These are phyloP conservation scores for Clavelina lepadiformis DNA, from an alignment of 23 tunicate species.

Conservation along the genomic window DNA sequence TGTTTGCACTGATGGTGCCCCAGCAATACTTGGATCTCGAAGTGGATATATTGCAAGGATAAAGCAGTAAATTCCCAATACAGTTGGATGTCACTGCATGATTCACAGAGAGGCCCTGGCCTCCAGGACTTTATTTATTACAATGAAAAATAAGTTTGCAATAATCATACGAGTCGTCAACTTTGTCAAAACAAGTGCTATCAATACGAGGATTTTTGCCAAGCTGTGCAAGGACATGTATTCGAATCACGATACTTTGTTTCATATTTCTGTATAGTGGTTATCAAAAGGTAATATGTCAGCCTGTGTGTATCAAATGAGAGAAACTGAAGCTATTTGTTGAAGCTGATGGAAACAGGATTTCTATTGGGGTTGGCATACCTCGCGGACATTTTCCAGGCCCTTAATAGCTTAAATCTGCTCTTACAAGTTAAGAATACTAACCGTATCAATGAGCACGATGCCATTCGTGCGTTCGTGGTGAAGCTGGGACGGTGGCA, in stretches of 20 bases:
- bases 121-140: constrained; percentile 12
- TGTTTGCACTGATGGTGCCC: constrained; percentile 64
- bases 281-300: constrained; percentile 34
- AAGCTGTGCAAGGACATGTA: constrained; percentile 26
- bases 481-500: constrained; percentile 41
- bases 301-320: constrained; percentile 27
- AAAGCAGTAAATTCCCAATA: constrained; percentile 36
- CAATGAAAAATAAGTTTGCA: constrained; percentile 21
- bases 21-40: no score
- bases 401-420: constrained; percentile 22
- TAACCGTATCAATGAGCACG: constrained; percentile 24
- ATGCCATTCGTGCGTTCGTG: constrained; percentile 18
- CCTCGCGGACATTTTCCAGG: constrained; percentile 32
- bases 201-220: constrained; percentile 40
- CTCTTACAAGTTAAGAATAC: constrained; percentile 11
- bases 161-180: constrained; percentile 25
- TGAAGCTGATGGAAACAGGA: no score
- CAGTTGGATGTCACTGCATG: constrained; percentile 42
- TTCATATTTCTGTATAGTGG: constrained; percentile 31
- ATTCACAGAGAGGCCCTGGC: constrained; percentile 33
- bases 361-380: constrained; percentile 31
- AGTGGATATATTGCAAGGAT: constrained; percentile 43
- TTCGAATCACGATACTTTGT: constrained; percentile 17
- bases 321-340: no score
- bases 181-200: constrained; percentile 34